Evolutionary conservation across 92 coral and sea anemone species (phyloP), one percentile per base, ranked within the genome.

Genomic region (Montipora capitata): DNA sequence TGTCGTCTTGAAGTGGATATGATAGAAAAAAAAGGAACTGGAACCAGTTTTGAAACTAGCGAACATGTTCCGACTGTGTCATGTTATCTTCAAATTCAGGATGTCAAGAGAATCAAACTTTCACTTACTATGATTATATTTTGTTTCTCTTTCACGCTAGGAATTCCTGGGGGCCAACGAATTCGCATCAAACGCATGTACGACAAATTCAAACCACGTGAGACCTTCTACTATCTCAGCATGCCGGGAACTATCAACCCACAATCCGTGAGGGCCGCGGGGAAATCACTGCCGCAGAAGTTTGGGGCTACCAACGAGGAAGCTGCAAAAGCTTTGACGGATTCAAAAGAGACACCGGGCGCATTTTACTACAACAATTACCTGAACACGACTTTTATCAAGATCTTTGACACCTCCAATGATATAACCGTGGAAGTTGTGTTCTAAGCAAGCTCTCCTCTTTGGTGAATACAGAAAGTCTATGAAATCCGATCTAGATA

Each of bases 361-460:
- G 83, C 96, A 16, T 94, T 40, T 52, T 94, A 91, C 90, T 91
- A 91, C 83, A 91, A 93, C 74, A 77, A 64, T 1, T 74, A 7
- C 62, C 85, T 93, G 77, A 78, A 88, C 42, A 93, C 92, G n/a
- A 87, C 96, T 59, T 87, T 82, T 41, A 91, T 93, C 78, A 93
- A 93, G 85, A 78, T 93, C 54, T 81, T 70, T 56, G 94, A 93
- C 58, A 58, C 61, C 4, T 57, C 43, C 49, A 65, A 15, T 17
- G 94, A 93, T 12, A 54, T 93, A 75, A 79, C 86, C 3, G 83
- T 91, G 14, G 96, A 91, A 63, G 92, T 63, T 66, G 62, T 71
- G 15, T 91, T 93, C 76, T 93, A 71, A 85, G 39, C 52, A 45
- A 5, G 2, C 14, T 17, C 66, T 61, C 66, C 66, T 61, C 66